Base-by-base conservation (phyloP, 2,888 invertebrate species). In the Drosophila nigritarsus region DNA sequence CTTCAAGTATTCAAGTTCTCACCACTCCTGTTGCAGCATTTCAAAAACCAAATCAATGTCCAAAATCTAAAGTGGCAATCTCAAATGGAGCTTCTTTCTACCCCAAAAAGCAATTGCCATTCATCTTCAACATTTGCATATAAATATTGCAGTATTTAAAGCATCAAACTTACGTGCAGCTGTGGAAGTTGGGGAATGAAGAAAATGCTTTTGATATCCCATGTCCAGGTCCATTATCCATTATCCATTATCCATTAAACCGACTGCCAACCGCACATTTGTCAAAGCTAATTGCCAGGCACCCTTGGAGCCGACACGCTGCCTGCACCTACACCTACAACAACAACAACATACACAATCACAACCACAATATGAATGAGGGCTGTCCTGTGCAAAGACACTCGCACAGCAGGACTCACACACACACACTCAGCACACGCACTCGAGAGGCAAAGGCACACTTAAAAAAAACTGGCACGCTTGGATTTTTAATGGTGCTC, bases 221-320 rank as follows among this genome's bases (percentile, higher is more conserved):
- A 65, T 68, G 49, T 65, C 64, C 42, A 20, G 42, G 20, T 8
- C 49, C 65, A 60, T 60, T 50, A 76, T 69, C 79, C 76, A 24
- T 24, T 24, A 82, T 72, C 79, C 76, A 82, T 85, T 82, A 82
- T 82, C 82, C 82, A 82, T 82, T 82, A 82, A 82, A 82, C 85
- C 82, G 82, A 82, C 65, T 79, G 82, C 73, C 82, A 73, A 82
- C 82, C 82, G 80, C 82, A 85, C 82, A 82, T 82, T 82, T 82
- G 82, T 82, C 82, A 82, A 85, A 82, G 85, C 85, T 82, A 82
- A 82, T 82, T 82, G 82, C 82, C 85, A 76, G 68, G 76, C 85
- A 82, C 85, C 82, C 75, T 85, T 85, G 85, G 68, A 73, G 73
- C 79, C 79, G 79, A 82, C 75, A 82, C 79, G 76, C 79, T 75